Conservation (phyloP, 2,888 invertebrate species). For the Belgica antarctica region DNA sequence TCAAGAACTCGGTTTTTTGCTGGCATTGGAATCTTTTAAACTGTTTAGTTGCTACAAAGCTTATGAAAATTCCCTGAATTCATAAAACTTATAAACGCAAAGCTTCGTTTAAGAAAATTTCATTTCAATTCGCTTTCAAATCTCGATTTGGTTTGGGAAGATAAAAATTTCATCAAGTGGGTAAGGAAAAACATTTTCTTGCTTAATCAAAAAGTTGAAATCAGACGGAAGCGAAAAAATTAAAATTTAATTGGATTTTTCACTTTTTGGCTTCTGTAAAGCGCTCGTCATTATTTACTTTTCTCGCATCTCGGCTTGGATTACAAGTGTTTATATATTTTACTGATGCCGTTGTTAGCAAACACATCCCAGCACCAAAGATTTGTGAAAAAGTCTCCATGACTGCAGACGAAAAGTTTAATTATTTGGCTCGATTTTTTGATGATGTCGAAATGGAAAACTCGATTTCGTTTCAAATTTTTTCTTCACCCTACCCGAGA, state of each 20-base stretch:
- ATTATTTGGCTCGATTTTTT: conserved; percentile 1
- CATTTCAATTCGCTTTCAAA: not conserved
- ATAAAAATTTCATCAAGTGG: not conserved
- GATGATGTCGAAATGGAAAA: too few relatives aligned
- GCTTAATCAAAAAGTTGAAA: conserved; percentile 23
- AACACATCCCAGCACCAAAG: not conserved
- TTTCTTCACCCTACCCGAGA: not conserved
- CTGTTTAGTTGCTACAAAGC: too few relatives aligned
- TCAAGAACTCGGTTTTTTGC: too few relatives aligned
- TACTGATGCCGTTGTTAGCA: conserved; percentile 10
- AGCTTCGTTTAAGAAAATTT: too few relatives aligned
- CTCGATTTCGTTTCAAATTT: not conserved
- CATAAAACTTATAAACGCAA: too few relatives aligned
- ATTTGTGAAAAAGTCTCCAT: not conserved
- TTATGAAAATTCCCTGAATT: too few relatives aligned
- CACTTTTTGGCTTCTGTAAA: conserved; percentile 6
- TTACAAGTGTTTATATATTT: too few relatives aligned
- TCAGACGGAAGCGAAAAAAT: too few relatives aligned
- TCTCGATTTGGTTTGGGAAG: not conserved
- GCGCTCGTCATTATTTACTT: not conserved
- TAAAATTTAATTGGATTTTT: conserved; percentile 28
- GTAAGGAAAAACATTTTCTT: conserved; percentile 4
- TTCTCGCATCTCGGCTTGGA: not conserved
- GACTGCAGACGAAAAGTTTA: conserved; percentile 16
- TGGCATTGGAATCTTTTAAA: too few relatives aligned